Evolutionary conservation across 1,140 invertebrate species (phyloP).

Genomic region (Drosophila jambulina): DNA sequence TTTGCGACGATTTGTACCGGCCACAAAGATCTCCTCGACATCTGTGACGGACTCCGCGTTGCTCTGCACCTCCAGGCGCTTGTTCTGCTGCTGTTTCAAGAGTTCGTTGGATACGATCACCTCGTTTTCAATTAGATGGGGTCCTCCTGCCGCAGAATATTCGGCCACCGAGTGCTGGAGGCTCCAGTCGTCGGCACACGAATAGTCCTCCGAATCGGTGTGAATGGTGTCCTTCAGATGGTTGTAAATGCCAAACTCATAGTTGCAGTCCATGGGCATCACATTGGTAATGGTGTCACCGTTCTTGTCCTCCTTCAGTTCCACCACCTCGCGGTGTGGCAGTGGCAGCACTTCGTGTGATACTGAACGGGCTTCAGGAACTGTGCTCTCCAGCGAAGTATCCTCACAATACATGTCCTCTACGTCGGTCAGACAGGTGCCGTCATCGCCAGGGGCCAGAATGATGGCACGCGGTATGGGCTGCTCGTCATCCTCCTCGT

Average conservation of each 20-base stretch:
- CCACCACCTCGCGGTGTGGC: conserved; percentile 85
- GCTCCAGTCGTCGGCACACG: conserved; percentile 83
- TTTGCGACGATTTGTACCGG: conserved; percentile 76
- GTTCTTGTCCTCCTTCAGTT: conserved; percentile 85
- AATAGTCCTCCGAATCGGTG: conserved; percentile 86
- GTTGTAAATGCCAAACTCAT: conserved; percentile 78
- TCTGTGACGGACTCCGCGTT: conserved; percentile 85
- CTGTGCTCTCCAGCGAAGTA: conserved; percentile 21
- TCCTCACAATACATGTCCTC: conserved; percentile 85
- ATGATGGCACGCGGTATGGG: conserved; percentile 78
- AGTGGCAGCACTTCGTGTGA: conserved; percentile 75
- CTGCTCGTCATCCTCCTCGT: conserved; percentile 69
- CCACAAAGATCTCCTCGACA: conserved; percentile 86
- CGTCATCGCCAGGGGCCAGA: conserved; percentile 67
- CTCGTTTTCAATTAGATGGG: conserved; percentile 68
- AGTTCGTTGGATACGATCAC: conserved; percentile 77
- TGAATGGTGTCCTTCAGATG: conserved; percentile 73
- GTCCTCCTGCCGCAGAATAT: conserved; percentile 35
- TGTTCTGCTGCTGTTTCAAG: conserved; percentile 68
- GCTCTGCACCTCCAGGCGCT: conserved; percentile 65
- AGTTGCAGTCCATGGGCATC: conserved; percentile 85
- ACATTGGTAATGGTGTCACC: conserved; percentile 85
- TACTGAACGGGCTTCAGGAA: conserved; percentile 61
- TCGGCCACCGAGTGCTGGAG: conserved; percentile 53
- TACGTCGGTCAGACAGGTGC: conserved; percentile 78